A percentile compares a stretch with the other conserved stretches of the same genome.
These are phyloP conservation scores for Arion vulgaris DNA, from an alignment of 1,140 invertebrate species.

Conservation along the genomic window DNA sequence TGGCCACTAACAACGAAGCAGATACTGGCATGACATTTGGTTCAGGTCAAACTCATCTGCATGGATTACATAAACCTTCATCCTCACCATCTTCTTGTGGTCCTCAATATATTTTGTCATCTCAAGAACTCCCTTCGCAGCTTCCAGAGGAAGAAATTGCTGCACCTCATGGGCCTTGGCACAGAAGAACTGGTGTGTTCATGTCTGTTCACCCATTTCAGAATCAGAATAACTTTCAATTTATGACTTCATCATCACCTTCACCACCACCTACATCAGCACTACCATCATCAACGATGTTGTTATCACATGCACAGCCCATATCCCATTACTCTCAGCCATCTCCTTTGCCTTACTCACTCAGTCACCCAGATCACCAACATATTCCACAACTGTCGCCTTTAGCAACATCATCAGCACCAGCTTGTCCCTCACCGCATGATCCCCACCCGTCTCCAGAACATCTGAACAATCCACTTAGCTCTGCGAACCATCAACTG, in stretches of 20 bases:
- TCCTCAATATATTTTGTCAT: background rate
- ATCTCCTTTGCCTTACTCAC: background rate
- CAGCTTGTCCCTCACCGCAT: background rate
- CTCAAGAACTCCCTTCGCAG: background rate
- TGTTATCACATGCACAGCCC: background rate
- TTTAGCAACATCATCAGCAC: background rate
- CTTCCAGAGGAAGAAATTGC: background rate
- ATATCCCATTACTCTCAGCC: background rate
- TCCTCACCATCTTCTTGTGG: background rate
- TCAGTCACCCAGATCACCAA: background rate
- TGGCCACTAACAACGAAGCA: background rate
- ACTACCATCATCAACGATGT: background rate
- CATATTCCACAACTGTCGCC: background rate
- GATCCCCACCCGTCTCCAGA: background rate
- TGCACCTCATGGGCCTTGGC: background rate
- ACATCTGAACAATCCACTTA: background rate
- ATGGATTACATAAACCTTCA: background rate
- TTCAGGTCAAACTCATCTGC: background rate
- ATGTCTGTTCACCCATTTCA: constrained; percentile 45
- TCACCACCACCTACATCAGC: background rate
- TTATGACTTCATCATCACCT: background rate
- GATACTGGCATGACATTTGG: background rate
- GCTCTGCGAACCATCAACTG: background rate
- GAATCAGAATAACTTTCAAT: constrained; percentile 21
- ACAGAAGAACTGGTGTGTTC: constrained; percentile 38